A percentile compares a stretch with the other conserved stretches of the same genome.
phyloP scores from a whole-genome alignment of 2,888 invertebrate genomes.

The Thereva unica region DNA sequence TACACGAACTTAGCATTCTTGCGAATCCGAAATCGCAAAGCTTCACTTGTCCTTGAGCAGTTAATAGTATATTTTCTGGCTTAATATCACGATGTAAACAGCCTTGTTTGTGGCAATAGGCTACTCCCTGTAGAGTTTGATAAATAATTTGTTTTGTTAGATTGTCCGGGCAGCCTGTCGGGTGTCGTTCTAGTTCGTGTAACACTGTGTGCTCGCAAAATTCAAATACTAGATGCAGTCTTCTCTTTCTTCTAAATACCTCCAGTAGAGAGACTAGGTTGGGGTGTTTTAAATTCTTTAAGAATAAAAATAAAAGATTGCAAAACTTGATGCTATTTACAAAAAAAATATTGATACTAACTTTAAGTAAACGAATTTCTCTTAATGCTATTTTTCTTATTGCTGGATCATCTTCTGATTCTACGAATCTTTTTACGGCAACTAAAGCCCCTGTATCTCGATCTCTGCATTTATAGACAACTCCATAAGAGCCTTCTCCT shows the following conservation, averaged over 20 bases:
- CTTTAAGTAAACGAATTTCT: slow-evolving; percentile 94
- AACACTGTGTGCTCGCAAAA: slow-evolving; percentile 97
- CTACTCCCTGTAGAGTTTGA: slow-evolving; percentile 93
- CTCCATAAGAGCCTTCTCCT: slow-evolving; percentile 94
- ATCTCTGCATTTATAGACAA: slow-evolving; percentile 95
- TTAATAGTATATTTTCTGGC: slow-evolving; percentile 97
- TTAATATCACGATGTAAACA: slow-evolving; percentile 97
- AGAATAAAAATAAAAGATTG: slow-evolving; percentile 40
- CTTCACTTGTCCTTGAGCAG: slow-evolving; percentile 90
- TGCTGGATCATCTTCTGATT: slow-evolving; percentile 95
- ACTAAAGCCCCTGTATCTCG: slow-evolving; percentile 92
- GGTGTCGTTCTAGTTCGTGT: slow-evolving; percentile 93
- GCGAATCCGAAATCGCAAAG: slow-evolving; percentile 98
- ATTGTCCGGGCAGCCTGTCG: slow-evolving; percentile 88
- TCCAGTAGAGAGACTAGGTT: slow-evolving; percentile 96
- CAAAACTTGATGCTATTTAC: slow-evolving; percentile 22
- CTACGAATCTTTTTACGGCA: slow-evolving; percentile 95
- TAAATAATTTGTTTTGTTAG: slow-evolving; percentile 90
- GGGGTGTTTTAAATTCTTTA: slow-evolving; percentile 94
- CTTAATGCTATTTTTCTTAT: slow-evolving; percentile 94
- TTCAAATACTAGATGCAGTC: slow-evolving; percentile 97
- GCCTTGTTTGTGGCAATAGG: slow-evolving; percentile 94
- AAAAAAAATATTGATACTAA: slow-evolving; percentile 52
- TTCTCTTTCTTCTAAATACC: slow-evolving; percentile 93
- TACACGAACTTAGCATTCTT: slow-evolving; percentile 76